A percentile compares a stretch with the other conserved stretches of the same genome.
These are phyloP conservation scores for Protonibea diacanthus DNA, from an alignment of 2,797 vertebrate genomes.

Conservation along the genomic window DNA sequence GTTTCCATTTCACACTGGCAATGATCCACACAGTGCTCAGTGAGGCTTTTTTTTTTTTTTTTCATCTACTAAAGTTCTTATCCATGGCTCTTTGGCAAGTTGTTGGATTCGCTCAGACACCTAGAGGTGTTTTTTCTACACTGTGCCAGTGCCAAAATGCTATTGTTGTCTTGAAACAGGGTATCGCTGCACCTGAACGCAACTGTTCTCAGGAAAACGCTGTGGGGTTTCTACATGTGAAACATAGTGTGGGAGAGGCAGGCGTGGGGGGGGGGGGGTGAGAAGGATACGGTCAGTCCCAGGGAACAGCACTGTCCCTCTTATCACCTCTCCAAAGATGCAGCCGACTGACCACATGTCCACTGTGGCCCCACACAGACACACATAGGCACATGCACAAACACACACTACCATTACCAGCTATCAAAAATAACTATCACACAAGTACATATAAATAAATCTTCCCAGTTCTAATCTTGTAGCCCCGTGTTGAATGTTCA, in stretches of 20 bases:
- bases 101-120: slow-evolving; percentile 32
- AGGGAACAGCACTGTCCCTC: slow-evolving; percentile 97
- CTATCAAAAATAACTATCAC: background rate
- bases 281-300: slow-evolving; percentile 99
- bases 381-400: slow-evolving; percentile 39
- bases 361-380: slow-evolving; percentile 86
- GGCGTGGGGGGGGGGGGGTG: slow-evolving; percentile 30
- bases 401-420: slow-evolving; percentile 35
- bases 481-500: background rate
- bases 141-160: slow-evolving; percentile 23
- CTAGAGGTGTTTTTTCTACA: slow-evolving; percentile 30
- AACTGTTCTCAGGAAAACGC: background rate
- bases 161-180: background rate
- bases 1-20: slow-evolving; percentile 57
- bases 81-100: slow-evolving; percentile 52
- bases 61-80: slow-evolving; percentile 51
- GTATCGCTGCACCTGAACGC: background rate
- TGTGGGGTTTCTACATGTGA: slow-evolving; percentile 1
- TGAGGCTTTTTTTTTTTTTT: slow-evolving; percentile 23
- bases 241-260: slow-evolving; percentile 5
- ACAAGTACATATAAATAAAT: background rate
- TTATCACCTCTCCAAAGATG: slow-evolving; percentile 99
- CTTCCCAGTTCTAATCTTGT: background rate
- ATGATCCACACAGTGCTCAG: slow-evolving; percentile 41
- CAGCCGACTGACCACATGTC: slow-evolving; percentile 99